These are phyloP conservation scores for Circaetus cinerascens DNA, from an alignment of 2,113 vertebrate species.

Conservation along the genomic window DNA sequence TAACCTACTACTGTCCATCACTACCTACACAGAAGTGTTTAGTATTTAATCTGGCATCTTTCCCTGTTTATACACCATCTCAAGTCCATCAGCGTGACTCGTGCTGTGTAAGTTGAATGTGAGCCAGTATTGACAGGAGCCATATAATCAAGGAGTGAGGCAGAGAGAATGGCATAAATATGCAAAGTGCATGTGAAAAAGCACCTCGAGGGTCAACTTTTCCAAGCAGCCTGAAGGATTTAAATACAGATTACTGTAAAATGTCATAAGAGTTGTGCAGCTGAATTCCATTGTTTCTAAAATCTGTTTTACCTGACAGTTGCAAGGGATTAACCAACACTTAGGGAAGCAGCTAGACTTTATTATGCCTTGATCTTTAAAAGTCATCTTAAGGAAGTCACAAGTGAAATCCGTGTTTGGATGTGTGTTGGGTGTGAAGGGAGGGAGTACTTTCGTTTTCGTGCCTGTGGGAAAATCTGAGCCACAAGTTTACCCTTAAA, in stretches of 20 bases:
- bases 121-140: conserved; percentile 52
- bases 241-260: neutral
- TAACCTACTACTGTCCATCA: conserved; percentile 49
- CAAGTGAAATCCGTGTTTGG: neutral
- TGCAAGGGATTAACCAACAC: conserved; percentile 29
- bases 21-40: neutral
- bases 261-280: neutral
- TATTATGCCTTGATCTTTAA: conserved; percentile 30
- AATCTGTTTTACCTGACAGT: conserved; percentile 31
- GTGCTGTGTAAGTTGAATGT: conserved; percentile 2
- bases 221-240: neutral
- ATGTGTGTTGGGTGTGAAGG: neutral
- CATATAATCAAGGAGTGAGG: neutral
- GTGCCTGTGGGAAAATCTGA: neutral
- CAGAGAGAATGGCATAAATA: neutral
- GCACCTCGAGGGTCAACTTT: neutral
- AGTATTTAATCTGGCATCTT: conserved; percentile 52
- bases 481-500: neutral
- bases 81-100: conserved; percentile 27
- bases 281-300: conserved; percentile 38
- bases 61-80: conserved; percentile 28
- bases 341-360: conserved; percentile 15
- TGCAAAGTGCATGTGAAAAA: conserved; percentile 5
- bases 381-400: neutral
- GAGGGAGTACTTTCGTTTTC: neutral